Base-by-base conservation (phyloP, 2,797 vertebrate genomes). In the Dicrostonyx torquatus region DNA sequence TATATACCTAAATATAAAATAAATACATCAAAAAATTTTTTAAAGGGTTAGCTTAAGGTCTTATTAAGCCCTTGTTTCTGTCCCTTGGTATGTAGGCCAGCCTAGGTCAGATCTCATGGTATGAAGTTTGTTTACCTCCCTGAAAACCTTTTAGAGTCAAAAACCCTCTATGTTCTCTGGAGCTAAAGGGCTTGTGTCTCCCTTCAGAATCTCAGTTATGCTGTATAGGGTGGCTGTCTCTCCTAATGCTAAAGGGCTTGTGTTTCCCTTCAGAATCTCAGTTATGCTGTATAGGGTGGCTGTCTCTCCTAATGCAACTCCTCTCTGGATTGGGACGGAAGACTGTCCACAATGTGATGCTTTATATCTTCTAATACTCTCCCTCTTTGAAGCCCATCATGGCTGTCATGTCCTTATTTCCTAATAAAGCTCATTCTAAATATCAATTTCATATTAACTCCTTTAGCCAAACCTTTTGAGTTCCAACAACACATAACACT, bases 401-500 rank as follows among this genome's bases (percentile, higher is more conserved):
- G 6, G 64, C 22, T 70, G 22, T 11, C 34, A 26, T 53, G 64
- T 15, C 13, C 48, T 70, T 53, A 13, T 84, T 6, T n/a, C 6
- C 13, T 53, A 86, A 53, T 37, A 70, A 53, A 70, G 34, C 13
- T 53, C 64, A 85, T 85, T 53, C 22, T 26, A 50, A 85, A 37
- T 34, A 37, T 17, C 24, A 68, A 29, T 70, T n/a, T 85, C 22
- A 10, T 70, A 20, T 70, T 22, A 85, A 5, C 7, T 53, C 34
- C 45, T 76, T 75, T 76, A 29, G 43, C 0, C 75, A 76, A 31
- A 48, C 45, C 29, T 37, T 48, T 68, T 85, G 45, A 26, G 13
- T 70, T 85, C 12, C 50, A 50, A 68, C 34, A 85, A 94, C 87
- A 55, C 88, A 66, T 3, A 94, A 50, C 55, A 86, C 37, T 90